These are phyloP conservation scores for Diorhabda elongata DNA, from an alignment of 1,140 invertebrate species.

Conservation along the genomic window DNA sequence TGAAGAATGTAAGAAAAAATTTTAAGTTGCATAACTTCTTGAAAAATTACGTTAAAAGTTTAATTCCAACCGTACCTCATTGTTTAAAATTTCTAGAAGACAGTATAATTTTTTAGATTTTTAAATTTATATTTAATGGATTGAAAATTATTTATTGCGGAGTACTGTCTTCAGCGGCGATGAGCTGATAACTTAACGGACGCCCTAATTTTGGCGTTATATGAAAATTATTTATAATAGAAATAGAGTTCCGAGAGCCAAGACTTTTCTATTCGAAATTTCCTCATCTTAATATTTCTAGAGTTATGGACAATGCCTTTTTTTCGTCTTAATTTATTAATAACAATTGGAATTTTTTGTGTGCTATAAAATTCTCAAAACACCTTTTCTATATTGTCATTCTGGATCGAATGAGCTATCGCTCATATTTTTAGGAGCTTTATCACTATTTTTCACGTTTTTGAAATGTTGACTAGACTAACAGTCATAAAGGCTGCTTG, in stretches of 20 bases:
- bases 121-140: neutral
- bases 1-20: too few relatives aligned
- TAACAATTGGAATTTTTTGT: constrained; percentile 3
- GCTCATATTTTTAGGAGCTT: too few relatives aligned
- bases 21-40: too few relatives aligned
- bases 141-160: neutral
- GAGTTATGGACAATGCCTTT: neutral
- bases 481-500: too few relatives aligned
- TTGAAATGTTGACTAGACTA: neutral
- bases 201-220: neutral
- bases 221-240: neutral
- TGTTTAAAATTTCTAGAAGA: too few relatives aligned
- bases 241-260: too few relatives aligned
- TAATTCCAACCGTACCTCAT: too few relatives aligned
- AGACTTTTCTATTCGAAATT: too few relatives aligned
- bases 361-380: neutral
- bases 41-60: too few relatives aligned
- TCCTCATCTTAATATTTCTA: neutral
- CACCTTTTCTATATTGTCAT: neutral
- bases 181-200: neutral
- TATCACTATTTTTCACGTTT: too few relatives aligned
- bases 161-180: neutral
- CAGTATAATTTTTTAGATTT: neutral
- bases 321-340: constrained; percentile 3
- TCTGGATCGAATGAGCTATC: too few relatives aligned